Evolutionary conservation across 2,888 invertebrate species (phyloP).

Genomic region (Cerastis leucographa): DNA sequence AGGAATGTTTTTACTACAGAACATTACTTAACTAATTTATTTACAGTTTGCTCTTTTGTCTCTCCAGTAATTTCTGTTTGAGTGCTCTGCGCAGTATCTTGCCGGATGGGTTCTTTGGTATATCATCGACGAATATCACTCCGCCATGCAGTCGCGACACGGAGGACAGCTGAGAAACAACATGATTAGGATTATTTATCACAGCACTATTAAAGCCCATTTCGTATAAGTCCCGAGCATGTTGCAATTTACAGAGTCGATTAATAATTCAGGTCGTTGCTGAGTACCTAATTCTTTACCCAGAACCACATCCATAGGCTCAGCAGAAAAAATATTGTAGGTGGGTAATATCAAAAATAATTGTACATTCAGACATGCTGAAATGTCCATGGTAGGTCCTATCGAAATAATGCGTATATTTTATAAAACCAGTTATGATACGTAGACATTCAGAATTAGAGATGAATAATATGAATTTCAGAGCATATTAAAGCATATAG

Average conservation of each 20-base stretch:
- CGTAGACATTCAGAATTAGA: too few relatives aligned
- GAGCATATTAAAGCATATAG: too few relatives aligned
- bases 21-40: background rate
- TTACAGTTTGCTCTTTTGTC: conserved; percentile 75
- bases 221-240: background rate
- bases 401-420: too few relatives aligned
- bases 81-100: conserved; percentile 92
- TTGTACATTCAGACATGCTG: too few relatives aligned
- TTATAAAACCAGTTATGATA: too few relatives aligned
- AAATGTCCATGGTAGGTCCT: too few relatives aligned
- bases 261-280: background rate
- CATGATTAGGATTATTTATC: background rate
- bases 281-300: background rate
- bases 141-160: conserved; percentile 93
- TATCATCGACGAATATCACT: conserved; percentile 92
- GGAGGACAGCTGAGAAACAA: conserved; percentile 84
- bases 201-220: background rate
- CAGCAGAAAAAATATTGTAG: background rate
- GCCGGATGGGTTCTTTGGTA: conserved; percentile 94
- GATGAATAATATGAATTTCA: too few relatives aligned
- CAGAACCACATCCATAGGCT: background rate
- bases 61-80: conserved; percentile 66
- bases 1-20: background rate
- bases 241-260: background rate
- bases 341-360: too few relatives aligned